Percentiles rank a stretch among this genome's conserved stretches.
phyloP scores from a whole-genome alignment of 2,888 invertebrate genomes.

The Cyrtodaria siliqua region DNA sequence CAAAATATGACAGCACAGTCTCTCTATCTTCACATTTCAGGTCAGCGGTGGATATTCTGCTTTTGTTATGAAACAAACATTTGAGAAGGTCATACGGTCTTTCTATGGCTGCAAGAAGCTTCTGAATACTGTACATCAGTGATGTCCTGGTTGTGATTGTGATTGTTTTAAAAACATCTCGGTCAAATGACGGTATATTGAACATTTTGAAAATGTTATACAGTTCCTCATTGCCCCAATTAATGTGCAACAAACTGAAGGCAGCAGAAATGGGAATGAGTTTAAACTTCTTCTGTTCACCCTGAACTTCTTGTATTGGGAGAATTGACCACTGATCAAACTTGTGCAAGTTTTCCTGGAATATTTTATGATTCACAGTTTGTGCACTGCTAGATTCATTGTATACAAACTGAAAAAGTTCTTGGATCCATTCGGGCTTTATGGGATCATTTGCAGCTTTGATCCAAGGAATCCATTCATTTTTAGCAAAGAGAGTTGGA shows the following conservation, averaged over 20 bases:
- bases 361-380: neutral
- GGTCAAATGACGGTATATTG: too few species aligned
- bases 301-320: neutral
- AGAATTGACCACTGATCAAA: neutral
- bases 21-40: too few species aligned
- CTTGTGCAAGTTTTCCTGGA: neutral
- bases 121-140: too few species aligned
- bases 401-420: constrained; percentile 16
- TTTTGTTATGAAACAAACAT: neutral
- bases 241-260: too few species aligned
- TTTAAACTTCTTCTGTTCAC: too few species aligned
- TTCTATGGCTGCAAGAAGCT: neutral
- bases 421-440: constrained; percentile 2
- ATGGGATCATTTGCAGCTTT: neutral
- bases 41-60: too few species aligned
- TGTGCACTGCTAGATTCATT: neutral
- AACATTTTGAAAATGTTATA: too few species aligned
- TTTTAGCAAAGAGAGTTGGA: neutral
- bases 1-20: neutral
- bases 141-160: too few species aligned
- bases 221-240: too few species aligned
- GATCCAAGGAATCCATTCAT: neutral
- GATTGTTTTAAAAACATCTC: too few species aligned
- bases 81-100: neutral
- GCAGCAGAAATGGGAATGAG: too few species aligned